Percentiles rank a stretch among this genome's conserved stretches.
These are phyloP conservation scores for Amphipoea oculea DNA, from an alignment of 2,888 invertebrate species.

Conservation along the genomic window DNA sequence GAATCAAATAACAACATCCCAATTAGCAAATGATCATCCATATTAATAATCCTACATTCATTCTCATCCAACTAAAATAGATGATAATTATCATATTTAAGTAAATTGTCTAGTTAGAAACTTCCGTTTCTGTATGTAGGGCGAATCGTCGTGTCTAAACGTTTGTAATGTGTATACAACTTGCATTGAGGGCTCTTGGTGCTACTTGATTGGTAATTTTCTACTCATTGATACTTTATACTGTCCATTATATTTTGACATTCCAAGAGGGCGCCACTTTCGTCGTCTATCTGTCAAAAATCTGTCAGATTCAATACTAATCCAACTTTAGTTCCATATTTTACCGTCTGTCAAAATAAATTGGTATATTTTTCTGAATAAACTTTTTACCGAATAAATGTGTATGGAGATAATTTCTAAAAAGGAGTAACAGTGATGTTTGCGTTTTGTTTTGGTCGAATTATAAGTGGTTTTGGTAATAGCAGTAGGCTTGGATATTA, in stretches of 20 bases:
- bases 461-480: conserved; percentile 37
- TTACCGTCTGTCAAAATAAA: neutral
- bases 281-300: neutral
- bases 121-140: conserved; percentile 37
- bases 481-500: conserved; percentile 12
- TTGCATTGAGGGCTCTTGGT: conserved; percentile 27
- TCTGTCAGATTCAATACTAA: neutral
- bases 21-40: conserved; percentile 4
- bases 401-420: conserved; percentile 24
- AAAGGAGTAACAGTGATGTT: conserved; percentile 25
- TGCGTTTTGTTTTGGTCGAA: conserved; percentile 11
- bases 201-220: conserved; percentile 13
- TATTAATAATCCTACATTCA: neutral
- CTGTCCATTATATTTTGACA: neutral
- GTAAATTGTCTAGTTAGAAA: conserved; percentile 38
- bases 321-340: neutral
- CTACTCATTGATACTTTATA: conserved; percentile 6
- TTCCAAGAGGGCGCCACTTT: neutral
- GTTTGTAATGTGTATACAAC: conserved; percentile 21
- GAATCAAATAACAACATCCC: neutral
- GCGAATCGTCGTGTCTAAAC: conserved; percentile 16
- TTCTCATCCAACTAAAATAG: neutral
- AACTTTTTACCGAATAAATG: conserved; percentile 13
- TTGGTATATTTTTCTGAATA: neutral
- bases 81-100: conserved; percentile 20